phyloP scores from a whole-genome alignment of 1,140 invertebrate genomes.

The Gyrodactylus salaris region DNA sequence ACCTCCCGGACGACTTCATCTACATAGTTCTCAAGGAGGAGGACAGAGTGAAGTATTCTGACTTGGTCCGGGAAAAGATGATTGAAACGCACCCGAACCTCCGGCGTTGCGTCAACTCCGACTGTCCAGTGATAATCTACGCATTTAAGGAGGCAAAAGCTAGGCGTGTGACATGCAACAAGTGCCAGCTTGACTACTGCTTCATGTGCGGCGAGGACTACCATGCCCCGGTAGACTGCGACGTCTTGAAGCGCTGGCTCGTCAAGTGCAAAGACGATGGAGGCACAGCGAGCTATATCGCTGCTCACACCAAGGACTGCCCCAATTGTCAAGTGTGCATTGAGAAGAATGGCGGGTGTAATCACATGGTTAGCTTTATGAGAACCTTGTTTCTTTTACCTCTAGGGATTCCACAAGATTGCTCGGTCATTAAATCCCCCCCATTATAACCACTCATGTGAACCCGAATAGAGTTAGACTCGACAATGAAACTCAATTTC shows the following conservation, averaged over 20 bases:
- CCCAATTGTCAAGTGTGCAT: constrained; percentile 96
- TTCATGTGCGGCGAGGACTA: constrained; percentile 75
- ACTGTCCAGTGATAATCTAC: constrained; percentile 51
- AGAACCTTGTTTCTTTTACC: not conserved
- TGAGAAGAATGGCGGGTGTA: constrained; percentile 95
- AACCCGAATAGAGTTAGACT: too few species aligned
- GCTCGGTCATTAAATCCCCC: too few species aligned
- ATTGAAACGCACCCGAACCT: constrained; percentile 19
- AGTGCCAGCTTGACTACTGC: constrained; percentile 45
- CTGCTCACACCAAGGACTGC: constrained; percentile 84
- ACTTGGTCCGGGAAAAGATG: constrained; percentile 7
- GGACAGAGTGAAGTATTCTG: not conserved
- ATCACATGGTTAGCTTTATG: constrained; percentile 42
- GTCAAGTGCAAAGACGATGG: constrained; percentile 96
- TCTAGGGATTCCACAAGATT: too few species aligned
- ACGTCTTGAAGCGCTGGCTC: constrained; percentile 74
- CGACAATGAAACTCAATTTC: too few species aligned
- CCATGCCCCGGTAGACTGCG: constrained; percentile 83
- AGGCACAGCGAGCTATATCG: constrained; percentile 94
- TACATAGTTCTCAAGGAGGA: not conserved
- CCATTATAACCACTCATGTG: too few species aligned
- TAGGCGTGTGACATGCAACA: constrained; percentile 39
- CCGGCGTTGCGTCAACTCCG: constrained; percentile 63
- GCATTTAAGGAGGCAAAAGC: constrained; percentile 34
- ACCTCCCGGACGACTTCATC: not conserved